phyloP scores from a whole-genome alignment of 2,888 invertebrate genomes.

The Ophion obscuratus region DNA sequence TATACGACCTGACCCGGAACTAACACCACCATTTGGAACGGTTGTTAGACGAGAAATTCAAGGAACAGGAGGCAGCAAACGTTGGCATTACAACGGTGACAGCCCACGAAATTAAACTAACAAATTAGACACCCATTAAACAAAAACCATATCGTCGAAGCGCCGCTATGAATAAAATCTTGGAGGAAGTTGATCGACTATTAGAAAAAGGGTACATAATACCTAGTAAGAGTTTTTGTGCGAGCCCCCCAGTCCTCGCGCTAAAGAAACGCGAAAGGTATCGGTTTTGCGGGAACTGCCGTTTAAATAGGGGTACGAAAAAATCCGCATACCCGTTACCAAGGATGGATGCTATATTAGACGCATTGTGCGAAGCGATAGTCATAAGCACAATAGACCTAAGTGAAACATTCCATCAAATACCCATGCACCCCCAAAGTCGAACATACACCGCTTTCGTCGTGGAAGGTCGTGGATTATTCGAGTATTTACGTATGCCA shows the following conservation, averaged over 20 bases:
- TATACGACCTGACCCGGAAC: no score
- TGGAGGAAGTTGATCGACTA: constrained; percentile 13
- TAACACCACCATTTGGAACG: no score
- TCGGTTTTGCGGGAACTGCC: no score
- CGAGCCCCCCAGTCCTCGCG: no score
- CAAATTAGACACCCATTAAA: neutral
- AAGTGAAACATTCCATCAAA: constrained; percentile 73
- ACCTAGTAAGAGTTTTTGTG: constrained; percentile 12
- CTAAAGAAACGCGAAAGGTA: no score
- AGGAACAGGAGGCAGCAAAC: neutral
- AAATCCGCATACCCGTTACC: neutral
- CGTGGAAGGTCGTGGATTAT: constrained; percentile 29
- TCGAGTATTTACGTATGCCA: constrained; percentile 56
- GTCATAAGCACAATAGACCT: constrained; percentile 74
- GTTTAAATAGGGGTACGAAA: neutral
- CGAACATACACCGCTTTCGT: constrained; percentile 74
- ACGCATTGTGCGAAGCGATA: neutral
- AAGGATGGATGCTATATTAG: neutral
- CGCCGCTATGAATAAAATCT: constrained; percentile 15
- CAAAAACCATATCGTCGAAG: constrained; percentile 25
- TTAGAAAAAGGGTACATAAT: constrained; percentile 12
- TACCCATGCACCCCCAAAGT: constrained; percentile 68
- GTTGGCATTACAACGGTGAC: neutral
- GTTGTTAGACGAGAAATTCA: neutral
- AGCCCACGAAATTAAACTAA: constrained; percentile 1